Evolutionary conservation across 1,140 invertebrate species (phyloP), one percentile per base, ranked within the genome.

Genomic region (Lerema accius): DNA sequence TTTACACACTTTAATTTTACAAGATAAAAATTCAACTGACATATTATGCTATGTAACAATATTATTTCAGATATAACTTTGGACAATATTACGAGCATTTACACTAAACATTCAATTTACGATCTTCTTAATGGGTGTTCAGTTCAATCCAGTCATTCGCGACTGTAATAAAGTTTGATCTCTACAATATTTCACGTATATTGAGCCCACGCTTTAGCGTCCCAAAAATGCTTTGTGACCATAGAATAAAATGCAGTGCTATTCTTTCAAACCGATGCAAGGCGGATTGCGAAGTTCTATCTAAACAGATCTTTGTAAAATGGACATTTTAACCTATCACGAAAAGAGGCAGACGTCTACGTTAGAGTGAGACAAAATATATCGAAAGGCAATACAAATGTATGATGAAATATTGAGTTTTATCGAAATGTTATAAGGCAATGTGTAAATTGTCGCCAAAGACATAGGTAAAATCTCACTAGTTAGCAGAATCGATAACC

Each of bases 301-400:
- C 23, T 43, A 42, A 17, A 45, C 40, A 16, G 40, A 56, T 56
- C 19, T 23, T 56, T 28, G 5, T 45, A 56, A 56, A 56, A 56
- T 56, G 53, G 53, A 56, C 53, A 56, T 45, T 45, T 28, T 43
- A 9, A 56, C 23, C 53, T 56, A 56, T 56, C 53, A 56, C 53
- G 51, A 55, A 42, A 43, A 55, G 19, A 43, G 19, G n/a, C 28
- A 7, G 19, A 43, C 39, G 51, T 13, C 50, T 53, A 51, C 28
- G 35, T 55, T 4, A 55, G 16, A 19, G 9, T 23, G 19, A 23
- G 19, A 23, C 19, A 23, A 23, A 23, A n/a, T n/a, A n/a, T n/a
- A n/a, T n/a, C n/a, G n/a, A n/a, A n/a, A n/a, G n/a, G n/a, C n/a
- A n/a, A n/a, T n/a, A n/a, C n/a, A n/a, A n/a, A n/a, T n/a, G n/a